These are phyloP conservation scores for Lymantria dispar DNA, from an alignment of 2,888 invertebrate genomes.

Conservation along the genomic window DNA sequence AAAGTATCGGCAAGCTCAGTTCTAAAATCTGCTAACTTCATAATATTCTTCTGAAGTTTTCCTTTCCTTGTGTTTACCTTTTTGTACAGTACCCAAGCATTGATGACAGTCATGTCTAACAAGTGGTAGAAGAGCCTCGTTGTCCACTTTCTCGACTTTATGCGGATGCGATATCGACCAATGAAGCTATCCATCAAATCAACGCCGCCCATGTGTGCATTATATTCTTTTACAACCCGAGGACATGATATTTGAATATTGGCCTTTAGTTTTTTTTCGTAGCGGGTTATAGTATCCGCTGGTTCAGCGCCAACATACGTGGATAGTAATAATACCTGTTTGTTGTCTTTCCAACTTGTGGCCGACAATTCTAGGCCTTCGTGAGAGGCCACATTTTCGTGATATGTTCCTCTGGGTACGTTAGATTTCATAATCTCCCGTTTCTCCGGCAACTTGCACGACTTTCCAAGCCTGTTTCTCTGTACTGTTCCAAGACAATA, in stretches of 20 bases:
- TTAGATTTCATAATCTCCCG: slow-evolving; percentile 6
- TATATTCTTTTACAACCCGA: slow-evolving; percentile 35
- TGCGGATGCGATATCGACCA: no score
- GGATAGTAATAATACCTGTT: slow-evolving; percentile 39
- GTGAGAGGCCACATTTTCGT: slow-evolving; percentile 37
- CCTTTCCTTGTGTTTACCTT: slow-evolving; percentile 11
- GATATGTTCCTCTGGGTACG: slow-evolving; percentile 33
- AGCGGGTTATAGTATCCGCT: no score
- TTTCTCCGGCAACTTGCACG: slow-evolving; percentile 5
- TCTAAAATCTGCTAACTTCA: slow-evolving; percentile 41
- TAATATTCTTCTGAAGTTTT: no score
- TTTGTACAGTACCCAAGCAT: slow-evolving; percentile 11
- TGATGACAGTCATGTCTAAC: slow-evolving; percentile 16
- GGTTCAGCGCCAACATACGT: no score
- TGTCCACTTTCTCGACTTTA: no score
- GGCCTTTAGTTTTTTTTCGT: no score
- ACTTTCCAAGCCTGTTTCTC: slow-evolving; percentile 39
- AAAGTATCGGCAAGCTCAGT: no score
- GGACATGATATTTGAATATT: slow-evolving; percentile 40
- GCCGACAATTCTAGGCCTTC: background rate
- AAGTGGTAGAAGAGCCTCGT: slow-evolving; percentile 20
- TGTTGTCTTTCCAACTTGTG: slow-evolving; percentile 30
- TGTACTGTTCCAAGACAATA: slow-evolving; percentile 43
- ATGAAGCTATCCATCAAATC: no score
- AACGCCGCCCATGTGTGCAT: no score